These are phyloP conservation scores for Petaurus breviceps DNA, from an alignment of 2,113 vertebrate species.

Conservation along the genomic window DNA sequence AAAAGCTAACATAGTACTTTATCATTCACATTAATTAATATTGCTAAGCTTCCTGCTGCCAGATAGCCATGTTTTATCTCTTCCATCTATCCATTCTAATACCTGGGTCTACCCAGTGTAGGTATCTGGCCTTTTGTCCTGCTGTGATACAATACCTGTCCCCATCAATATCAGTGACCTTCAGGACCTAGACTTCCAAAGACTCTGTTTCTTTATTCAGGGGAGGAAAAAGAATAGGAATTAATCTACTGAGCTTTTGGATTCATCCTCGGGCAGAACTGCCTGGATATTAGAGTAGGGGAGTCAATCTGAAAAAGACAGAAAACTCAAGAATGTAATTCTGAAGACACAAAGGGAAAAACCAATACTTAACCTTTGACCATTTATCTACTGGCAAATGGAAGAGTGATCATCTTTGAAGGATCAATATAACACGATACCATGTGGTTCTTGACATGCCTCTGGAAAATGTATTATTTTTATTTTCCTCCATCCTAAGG, in stretches of 20 bases:
- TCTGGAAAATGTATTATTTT: not conserved
- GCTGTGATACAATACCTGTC: not conserved
- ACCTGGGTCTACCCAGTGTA: not conserved
- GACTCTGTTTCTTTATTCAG: not conserved
- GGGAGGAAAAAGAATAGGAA: not conserved
- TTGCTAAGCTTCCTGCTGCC: not conserved
- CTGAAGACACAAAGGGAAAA: not conserved
- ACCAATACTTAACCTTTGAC: not conserved
- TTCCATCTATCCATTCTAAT: not conserved
- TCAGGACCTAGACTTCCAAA: not conserved
- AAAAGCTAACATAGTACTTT: slow-evolving; percentile 57
- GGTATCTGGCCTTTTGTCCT: not conserved
- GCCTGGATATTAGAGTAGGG: not conserved
- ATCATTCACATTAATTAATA: slow-evolving; percentile 41
- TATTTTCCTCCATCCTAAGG: not conserved
- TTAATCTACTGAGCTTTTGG: not conserved
- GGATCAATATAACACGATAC: not conserved
- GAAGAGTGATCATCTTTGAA: not conserved
- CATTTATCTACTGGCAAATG: not conserved
- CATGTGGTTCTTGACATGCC: not conserved
- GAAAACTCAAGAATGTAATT: not conserved
- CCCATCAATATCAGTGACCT: not conserved
- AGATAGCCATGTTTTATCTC: not conserved
- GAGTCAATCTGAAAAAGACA: not conserved
- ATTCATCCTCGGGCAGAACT: not conserved